phyloP scores from a whole-genome alignment of 2,888 invertebrate species.

The Caradrina clavipalpis region DNA sequence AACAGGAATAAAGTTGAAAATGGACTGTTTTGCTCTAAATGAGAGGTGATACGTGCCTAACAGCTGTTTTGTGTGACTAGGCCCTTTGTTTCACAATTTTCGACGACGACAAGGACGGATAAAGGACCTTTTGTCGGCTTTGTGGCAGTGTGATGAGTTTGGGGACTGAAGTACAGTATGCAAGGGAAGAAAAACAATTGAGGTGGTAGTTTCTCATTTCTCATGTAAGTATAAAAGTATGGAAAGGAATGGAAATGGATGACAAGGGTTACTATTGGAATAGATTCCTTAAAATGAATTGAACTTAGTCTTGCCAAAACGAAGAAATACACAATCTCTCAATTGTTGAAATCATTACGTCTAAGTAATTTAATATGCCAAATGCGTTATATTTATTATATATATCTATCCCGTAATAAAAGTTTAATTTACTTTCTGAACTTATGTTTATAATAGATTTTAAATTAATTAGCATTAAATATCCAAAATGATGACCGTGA shows the following conservation, averaged over 20 bases:
- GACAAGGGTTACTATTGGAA: not conserved
- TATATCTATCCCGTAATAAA: too few species aligned
- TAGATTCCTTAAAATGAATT: not conserved
- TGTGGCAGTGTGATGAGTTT: constrained; percentile 55
- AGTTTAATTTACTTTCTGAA: too few species aligned
- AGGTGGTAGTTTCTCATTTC: constrained; percentile 18
- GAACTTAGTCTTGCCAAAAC: too few species aligned
- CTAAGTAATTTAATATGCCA: too few species aligned
- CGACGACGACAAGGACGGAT: constrained; percentile 74
- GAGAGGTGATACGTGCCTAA: constrained; percentile 78
- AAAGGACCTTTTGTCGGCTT: constrained; percentile 68
- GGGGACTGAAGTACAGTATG: constrained; percentile 50
- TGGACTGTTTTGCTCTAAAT: constrained; percentile 35
- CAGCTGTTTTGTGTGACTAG: constrained; percentile 82
- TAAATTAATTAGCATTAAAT: too few species aligned
- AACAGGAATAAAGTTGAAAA: constrained; percentile 42
- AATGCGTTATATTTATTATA: too few species aligned
- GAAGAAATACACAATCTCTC: too few species aligned
- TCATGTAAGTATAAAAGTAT: constrained; percentile 12
- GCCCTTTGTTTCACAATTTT: constrained; percentile 80
- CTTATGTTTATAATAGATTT: too few species aligned
- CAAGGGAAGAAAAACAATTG: constrained; percentile 47
- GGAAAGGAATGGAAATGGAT: not conserved
- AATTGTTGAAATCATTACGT: too few species aligned
- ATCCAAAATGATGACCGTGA: too few species aligned